A percentile compares a stretch with the other conserved stretches of the same genome.
Evolutionary conservation across 1,140 invertebrate species (phyloP).

Genomic region (Dendroctonus valens): DNA sequence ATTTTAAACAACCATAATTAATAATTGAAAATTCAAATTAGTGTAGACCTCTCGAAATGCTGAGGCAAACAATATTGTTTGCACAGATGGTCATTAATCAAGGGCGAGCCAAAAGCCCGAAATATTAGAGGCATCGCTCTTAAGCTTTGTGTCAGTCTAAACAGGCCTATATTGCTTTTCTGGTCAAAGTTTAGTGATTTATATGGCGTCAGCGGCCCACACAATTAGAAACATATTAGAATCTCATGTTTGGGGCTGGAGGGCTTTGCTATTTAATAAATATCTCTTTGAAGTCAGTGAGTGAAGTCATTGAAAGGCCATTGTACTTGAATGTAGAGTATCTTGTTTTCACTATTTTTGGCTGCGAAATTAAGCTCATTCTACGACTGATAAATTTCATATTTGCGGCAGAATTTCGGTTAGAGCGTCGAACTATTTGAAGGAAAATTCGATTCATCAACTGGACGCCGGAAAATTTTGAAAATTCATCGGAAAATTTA

Average conservation of each 20-base stretch:
- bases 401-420: too few species aligned
- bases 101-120: constrained; percentile 22
- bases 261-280: constrained; percentile 5
- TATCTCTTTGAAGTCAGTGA: constrained; percentile 13
- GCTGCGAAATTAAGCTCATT: too few species aligned
- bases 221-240: constrained; percentile 28
- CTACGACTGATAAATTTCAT: too few species aligned
- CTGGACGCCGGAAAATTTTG: constrained; percentile 9
- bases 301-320: too few species aligned
- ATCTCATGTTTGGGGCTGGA: constrained; percentile 18
- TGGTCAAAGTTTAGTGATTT: constrained; percentile 28
- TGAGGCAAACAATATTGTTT: constrained; percentile 26
- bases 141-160: constrained; percentile 30
- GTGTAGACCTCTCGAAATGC: constrained; percentile 22
- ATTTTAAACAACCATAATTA: constrained; percentile 12
- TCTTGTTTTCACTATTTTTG: too few species aligned
- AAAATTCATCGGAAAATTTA: constrained; percentile 17
- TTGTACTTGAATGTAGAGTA: too few species aligned
- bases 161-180: constrained; percentile 28
- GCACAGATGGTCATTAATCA: constrained; percentile 27
- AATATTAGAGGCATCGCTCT: constrained; percentile 29
- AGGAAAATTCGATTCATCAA: constrained; percentile 15
- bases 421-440: too few species aligned
- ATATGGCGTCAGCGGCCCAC: constrained; percentile 19
- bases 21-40: constrained; percentile 27